phyloP scores from a whole-genome alignment of 2,888 invertebrate genomes.

The Chrysodeixis includens region DNA sequence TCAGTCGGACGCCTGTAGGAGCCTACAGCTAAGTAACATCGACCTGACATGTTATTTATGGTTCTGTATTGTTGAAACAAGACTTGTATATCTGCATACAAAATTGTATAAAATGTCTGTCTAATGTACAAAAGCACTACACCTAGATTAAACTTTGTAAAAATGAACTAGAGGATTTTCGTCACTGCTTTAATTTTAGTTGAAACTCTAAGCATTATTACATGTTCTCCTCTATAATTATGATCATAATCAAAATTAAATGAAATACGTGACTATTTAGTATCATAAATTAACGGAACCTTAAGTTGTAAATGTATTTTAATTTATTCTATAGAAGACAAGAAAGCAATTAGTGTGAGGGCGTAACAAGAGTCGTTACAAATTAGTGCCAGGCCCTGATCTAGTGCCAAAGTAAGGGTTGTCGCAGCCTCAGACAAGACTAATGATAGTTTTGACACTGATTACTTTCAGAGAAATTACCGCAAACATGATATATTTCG shows the following conservation, averaged over 20 bases:
- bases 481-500: conserved; percentile 22
- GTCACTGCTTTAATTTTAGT: too few relatives aligned
- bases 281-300: conserved; percentile 7
- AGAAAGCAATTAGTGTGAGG: conserved; percentile 47
- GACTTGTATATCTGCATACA: background rate
- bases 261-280: too few relatives aligned
- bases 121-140: background rate
- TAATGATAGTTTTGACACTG: conserved; percentile 42
- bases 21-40: background rate
- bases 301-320: conserved; percentile 27
- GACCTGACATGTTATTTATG: too few relatives aligned
- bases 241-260: too few relatives aligned
- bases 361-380: conserved; percentile 24
- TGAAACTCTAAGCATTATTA: too few relatives aligned
- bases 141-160: background rate
- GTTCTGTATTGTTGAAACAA: background rate
- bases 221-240: too few relatives aligned
- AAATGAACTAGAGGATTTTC: background rate
- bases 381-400: conserved; percentile 47
- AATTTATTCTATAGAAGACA: conserved; percentile 42
- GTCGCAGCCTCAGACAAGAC: conserved; percentile 34
- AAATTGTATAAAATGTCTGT: background rate
- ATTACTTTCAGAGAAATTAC: conserved; percentile 43
- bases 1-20: background rate
- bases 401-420: conserved; percentile 49